Conservation (phyloP, 2,113 vertebrate genomes). For the Elgaria multicarinata region DNA sequence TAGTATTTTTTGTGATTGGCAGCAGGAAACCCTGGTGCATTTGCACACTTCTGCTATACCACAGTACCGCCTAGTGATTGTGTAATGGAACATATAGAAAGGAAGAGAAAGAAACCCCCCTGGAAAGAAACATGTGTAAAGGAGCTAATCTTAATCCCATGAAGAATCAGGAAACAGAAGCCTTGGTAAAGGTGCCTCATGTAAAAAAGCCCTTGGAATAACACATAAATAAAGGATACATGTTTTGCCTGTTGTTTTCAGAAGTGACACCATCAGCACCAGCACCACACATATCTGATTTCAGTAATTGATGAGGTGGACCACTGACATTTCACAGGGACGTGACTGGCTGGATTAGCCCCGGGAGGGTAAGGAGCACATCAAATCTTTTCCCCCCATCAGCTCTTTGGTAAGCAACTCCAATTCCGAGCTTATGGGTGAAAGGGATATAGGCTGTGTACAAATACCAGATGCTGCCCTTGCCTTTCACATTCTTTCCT, state of each 20-base stretch:
- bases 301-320: constrained; percentile 72
- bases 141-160: no score
- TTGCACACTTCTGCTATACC: no score
- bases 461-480: constrained; percentile 54
- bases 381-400: constrained; percentile 42
- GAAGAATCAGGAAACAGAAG: no score
- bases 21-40: no score
- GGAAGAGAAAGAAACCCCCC: no score
- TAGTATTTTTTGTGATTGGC: no score
- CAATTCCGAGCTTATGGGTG: constrained; percentile 63
- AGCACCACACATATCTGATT: constrained; percentile 52
- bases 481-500: constrained; percentile 37
- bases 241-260: constrained; percentile 39
- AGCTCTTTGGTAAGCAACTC: constrained; percentile 65
- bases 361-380: constrained; percentile 62
- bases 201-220: no score
- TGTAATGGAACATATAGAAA: no score
- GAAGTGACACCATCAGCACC: constrained; percentile 14
- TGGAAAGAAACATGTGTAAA: no score
- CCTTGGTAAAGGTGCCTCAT: no score
- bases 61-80: no score
- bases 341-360: constrained; percentile 50
- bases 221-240: constrained; percentile 20
- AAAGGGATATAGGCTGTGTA: constrained; percentile 66
- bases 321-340: constrained; percentile 73